phyloP scores from a whole-genome alignment of 2,888 invertebrate genomes.

The Conomelus anceps region DNA sequence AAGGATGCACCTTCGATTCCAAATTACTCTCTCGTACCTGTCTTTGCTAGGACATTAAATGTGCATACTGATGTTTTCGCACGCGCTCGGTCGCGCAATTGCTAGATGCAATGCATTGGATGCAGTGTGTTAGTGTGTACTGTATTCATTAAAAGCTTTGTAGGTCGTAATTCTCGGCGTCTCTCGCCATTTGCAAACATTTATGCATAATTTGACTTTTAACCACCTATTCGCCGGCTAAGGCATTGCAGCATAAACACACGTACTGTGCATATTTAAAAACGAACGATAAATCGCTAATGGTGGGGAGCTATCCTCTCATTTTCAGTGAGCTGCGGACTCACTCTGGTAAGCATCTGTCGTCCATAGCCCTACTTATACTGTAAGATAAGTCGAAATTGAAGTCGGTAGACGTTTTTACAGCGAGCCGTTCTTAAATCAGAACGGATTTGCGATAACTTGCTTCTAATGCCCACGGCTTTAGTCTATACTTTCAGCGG shows the following conservation, averaged over 20 bases:
- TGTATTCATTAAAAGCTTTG: neutral
- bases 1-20: neutral
- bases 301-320: neutral
- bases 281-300: neutral
- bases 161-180: conserved; percentile 1
- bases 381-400: neutral
- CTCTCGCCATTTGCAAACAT: conserved; percentile 10
- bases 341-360: neutral
- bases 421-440: neutral
- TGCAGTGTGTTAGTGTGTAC: neutral
- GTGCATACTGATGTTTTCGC: neutral
- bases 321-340: too few species aligned
- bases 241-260: neutral
- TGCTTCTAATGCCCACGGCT: neutral
- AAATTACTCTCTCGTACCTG: neutral
- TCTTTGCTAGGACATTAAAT: neutral
- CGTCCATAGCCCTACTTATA: neutral
- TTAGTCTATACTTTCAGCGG: neutral
- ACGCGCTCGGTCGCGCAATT: neutral
- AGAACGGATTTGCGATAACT: neutral
- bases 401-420: neutral
- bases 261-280: neutral
- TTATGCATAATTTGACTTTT: conserved; percentile 13
- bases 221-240: conserved; percentile 1
- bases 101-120: neutral